phyloP scores from a whole-genome alignment of 1,140 invertebrate species.

The Vanessa tameamea region DNA sequence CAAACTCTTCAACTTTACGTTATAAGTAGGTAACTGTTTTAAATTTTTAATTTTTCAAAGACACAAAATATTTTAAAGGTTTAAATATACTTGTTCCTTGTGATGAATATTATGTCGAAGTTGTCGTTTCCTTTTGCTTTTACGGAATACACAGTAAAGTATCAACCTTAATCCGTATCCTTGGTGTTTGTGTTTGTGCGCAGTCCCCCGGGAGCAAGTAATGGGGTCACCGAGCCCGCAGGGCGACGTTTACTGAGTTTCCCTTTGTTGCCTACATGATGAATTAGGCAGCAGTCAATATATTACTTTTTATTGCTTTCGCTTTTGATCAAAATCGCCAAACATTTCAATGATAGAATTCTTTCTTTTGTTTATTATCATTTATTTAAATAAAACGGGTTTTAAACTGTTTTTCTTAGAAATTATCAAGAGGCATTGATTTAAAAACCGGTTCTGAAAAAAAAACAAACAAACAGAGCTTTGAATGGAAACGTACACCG shows the following conservation, averaged over 20 bases:
- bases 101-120: too few relatives aligned
- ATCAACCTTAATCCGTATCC: conserved; percentile 20
- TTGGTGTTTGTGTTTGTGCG: conserved; percentile 19
- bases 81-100: too few relatives aligned
- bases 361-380: not conserved
- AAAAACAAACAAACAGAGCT: not conserved
- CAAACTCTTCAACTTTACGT: too few relatives aligned
- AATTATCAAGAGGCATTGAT: not conserved
- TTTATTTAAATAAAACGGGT: not conserved
- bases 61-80: too few relatives aligned
- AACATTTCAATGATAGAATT: too few relatives aligned
- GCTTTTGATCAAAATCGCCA: conserved; percentile 2
- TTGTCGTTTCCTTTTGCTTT: not conserved
- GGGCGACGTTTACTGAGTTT: conserved; percentile 30
- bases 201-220: conserved; percentile 33
- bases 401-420: not conserved
- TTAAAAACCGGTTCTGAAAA: too few relatives aligned
- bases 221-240: conserved; percentile 32
- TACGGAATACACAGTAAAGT: not conserved
- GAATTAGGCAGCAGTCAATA: conserved; percentile 5
- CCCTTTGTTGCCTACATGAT: conserved; percentile 18
- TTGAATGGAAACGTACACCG: conserved; percentile 22
- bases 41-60: too few relatives aligned
- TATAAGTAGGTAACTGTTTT: too few relatives aligned
- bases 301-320: conserved; percentile 1